Evolutionary conservation across 2,797 vertebrate species (phyloP).

Genomic region (Toxotes lorentzi): DNA sequence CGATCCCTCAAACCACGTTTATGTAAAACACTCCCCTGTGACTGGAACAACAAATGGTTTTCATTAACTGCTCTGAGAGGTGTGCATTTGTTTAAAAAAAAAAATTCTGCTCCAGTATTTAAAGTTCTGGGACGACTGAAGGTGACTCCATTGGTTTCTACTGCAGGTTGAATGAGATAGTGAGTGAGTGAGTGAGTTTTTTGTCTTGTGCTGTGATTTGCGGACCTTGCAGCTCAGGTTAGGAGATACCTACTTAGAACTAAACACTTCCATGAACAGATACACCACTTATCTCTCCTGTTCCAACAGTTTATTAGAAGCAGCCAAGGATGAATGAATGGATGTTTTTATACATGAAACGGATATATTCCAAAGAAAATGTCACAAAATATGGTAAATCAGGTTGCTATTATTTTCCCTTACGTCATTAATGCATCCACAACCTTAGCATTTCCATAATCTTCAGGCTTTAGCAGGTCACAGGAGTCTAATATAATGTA

Average conservation of each 20-base stretch:
- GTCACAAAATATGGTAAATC: not conserved
- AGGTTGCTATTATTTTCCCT: too few species aligned
- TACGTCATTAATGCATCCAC: too few species aligned
- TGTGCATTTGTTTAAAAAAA: not conserved
- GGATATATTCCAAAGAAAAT: not conserved
- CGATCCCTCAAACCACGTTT: slow-evolving; percentile 18
- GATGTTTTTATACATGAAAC: not conserved
- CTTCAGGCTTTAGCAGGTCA: not conserved
- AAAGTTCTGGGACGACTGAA: too few species aligned
- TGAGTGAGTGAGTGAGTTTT: not conserved
- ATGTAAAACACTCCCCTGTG: not conserved
- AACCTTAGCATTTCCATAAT: not conserved
- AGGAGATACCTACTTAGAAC: not conserved
- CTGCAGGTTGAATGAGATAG: not conserved
- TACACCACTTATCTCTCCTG: not conserved
- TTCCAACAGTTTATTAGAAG: too few species aligned
- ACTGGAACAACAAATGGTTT: slow-evolving; percentile 40
- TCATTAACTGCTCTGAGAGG: slow-evolving; percentile 16
- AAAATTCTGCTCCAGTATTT: not conserved
- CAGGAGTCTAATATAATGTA: not conserved
- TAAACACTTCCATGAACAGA: not conserved
- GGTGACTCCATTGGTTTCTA: not conserved
- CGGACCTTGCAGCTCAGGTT: not conserved
- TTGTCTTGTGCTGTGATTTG: not conserved
- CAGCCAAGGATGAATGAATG: not conserved